Conservation (phyloP, 2,113 vertebrate genomes). For the Corythoichthys intestinalis region DNA sequence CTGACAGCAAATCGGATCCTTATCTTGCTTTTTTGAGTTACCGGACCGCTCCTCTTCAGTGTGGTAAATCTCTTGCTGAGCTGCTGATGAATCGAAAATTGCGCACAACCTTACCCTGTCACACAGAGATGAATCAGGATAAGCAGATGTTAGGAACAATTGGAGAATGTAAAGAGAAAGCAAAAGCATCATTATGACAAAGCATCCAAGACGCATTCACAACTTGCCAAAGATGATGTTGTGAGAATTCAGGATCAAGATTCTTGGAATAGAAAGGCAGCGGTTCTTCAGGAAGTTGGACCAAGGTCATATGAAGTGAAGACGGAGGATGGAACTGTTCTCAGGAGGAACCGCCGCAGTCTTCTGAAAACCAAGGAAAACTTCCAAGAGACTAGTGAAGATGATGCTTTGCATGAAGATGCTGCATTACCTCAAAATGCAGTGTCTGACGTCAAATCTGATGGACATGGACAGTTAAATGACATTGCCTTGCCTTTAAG, state of each 20-base stretch:
- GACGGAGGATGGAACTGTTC: neutral
- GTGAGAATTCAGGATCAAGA: neutral
- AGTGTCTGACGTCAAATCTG: too few species aligned
- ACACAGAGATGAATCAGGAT: neutral
- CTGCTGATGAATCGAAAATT: neutral
- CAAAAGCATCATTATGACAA: neutral
- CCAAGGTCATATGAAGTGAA: neutral
- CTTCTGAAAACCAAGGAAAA: too few species aligned
- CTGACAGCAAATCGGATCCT: too few species aligned
- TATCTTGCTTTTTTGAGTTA: conserved; percentile 2
- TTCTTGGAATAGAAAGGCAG: neutral
- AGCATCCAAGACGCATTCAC: neutral
- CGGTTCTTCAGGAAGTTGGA: neutral
- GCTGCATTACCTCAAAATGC: too few species aligned
- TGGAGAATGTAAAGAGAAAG: neutral
- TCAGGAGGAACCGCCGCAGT: neutral
- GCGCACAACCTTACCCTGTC: neutral
- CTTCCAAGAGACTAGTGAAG: too few species aligned
- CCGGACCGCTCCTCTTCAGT: conserved; percentile 3
- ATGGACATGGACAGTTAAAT: too few species aligned
- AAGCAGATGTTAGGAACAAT: neutral
- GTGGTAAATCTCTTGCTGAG: conserved; percentile 6
- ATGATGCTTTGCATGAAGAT: too few species aligned
- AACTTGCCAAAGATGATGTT: neutral
- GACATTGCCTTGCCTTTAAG: too few species aligned